Conservation (phyloP, 2,113 vertebrate species). For the Opisthocomus hoazin region DNA sequence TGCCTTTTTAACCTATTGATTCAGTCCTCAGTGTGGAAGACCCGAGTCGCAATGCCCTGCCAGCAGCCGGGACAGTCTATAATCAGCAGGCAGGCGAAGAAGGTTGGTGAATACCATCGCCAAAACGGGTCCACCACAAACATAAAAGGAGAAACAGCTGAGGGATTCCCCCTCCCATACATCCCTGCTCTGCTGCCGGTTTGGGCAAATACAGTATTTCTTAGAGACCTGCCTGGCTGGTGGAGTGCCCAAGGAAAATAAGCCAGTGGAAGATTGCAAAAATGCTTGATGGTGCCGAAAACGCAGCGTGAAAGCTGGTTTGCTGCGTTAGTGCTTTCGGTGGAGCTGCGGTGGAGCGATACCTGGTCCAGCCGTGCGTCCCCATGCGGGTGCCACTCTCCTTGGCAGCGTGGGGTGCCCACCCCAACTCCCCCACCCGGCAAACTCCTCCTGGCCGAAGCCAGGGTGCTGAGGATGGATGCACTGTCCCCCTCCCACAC, state of each 20-base stretch:
- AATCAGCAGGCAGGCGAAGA: neutral
- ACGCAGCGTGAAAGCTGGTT: rapidly evolving
- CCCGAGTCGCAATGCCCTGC: rapidly evolving
- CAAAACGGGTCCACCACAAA: neutral
- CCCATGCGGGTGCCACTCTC: neutral
- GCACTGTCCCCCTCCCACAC: neutral
- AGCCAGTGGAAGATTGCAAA: neutral
- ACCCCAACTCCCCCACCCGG: neutral
- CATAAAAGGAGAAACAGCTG: neutral
- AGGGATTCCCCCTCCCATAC: neutral
- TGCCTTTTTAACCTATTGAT: neutral
- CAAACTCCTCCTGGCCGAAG: neutral
- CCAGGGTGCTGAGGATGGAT: rapidly evolving
- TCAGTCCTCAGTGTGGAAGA: rapidly evolving
- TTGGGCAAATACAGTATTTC: neutral
- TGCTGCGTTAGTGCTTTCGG: neutral
- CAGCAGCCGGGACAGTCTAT: neutral
- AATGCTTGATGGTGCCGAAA: neutral
- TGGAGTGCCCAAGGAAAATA: neutral
- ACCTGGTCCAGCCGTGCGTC: rapidly evolving
- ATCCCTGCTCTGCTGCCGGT: neutral
- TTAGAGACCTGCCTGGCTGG: neutral
- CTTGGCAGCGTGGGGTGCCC: neutral
- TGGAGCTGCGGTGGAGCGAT: neutral
- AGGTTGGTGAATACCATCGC: neutral